phyloP scores from a whole-genome alignment of 2,797 vertebrate genomes.

The Hafferia zeledoni region DNA sequence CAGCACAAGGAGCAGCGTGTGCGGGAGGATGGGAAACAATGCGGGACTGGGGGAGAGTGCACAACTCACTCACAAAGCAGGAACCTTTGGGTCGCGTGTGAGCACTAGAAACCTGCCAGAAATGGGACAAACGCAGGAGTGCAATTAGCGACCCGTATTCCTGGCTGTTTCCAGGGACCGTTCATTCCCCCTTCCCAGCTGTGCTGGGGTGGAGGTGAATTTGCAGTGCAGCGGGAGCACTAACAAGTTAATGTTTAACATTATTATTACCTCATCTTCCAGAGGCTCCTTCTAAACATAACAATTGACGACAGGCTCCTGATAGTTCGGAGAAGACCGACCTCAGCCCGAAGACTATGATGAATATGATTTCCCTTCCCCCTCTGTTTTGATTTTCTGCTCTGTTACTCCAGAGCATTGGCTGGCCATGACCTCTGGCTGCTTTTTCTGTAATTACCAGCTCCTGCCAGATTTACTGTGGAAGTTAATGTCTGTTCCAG shows the following conservation, averaged over 20 bases:
- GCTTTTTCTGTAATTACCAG: conserved; percentile 76
- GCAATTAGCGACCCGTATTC: conserved; percentile 26
- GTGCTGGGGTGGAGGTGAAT: conserved; percentile 67
- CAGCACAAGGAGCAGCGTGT: fast-evolving
- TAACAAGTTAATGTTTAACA: conserved; percentile 75
- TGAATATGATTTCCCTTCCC: conserved; percentile 73
- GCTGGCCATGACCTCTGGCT: conserved; percentile 75
- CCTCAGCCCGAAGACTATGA: conserved; percentile 66
- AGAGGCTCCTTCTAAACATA: conserved; percentile 75
- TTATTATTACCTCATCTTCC: conserved; percentile 77
- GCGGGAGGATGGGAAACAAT: not conserved
- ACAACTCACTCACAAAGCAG: not conserved
- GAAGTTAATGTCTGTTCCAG: conserved; percentile 76
- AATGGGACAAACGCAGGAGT: conserved; percentile 12
- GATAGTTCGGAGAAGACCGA: conserved; percentile 72
- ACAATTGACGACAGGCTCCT: conserved; percentile 75
- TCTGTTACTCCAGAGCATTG: conserved; percentile 74
- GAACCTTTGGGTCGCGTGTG: not conserved
- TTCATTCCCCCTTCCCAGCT: conserved; percentile 55
- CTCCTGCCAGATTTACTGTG: conserved; percentile 77
- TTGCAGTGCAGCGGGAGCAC: conserved; percentile 66
- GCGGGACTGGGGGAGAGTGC: not conserved
- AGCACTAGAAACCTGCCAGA: not conserved
- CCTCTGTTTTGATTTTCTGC: conserved; percentile 75
- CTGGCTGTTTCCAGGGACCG: conserved; percentile 15